A percentile compares a stretch with the other conserved stretches of the same genome.
phyloP scores from a whole-genome alignment of 2,113 vertebrate species.

The Pantherophis guttatus region DNA sequence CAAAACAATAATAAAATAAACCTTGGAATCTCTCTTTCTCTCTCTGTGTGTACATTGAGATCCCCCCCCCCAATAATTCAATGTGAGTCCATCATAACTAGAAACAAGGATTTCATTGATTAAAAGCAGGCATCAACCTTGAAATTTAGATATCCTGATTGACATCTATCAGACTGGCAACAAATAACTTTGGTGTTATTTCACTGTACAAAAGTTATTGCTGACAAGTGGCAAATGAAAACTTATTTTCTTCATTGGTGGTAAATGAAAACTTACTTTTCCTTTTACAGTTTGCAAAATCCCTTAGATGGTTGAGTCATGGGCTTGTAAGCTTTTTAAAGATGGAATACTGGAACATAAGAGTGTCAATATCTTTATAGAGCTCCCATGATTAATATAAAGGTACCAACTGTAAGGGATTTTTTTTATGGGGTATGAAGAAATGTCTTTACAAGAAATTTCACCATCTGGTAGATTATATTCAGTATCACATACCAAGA shows the following conservation, averaged over 20 bases:
- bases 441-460: not conserved
- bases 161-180: not conserved
- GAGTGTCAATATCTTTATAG: not conserved
- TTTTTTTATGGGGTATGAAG: not conserved
- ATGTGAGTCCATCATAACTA: not conserved
- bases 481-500: not conserved
- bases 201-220: not conserved
- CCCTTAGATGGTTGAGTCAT: not conserved
- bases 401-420: not conserved
- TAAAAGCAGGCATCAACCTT: not conserved
- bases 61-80: not conserved
- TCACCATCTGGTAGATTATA: not conserved
- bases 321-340: not conserved
- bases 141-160: not conserved
- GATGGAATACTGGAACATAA: not conserved
- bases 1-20: not conserved
- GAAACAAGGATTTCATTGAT: not conserved
- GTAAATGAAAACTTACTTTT: not conserved
- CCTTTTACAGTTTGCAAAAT: not conserved
- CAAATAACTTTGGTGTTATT: not conserved
- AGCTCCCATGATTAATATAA: not conserved
- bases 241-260: not conserved
- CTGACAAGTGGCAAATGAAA: not conserved
- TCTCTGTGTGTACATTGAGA: not conserved
- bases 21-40: not conserved